Percentiles rank a stretch among this genome's conserved stretches.
These are phyloP conservation scores for Ruditapes philippinarum DNA, from an alignment of 1,140 invertebrate genomes.

Conservation along the genomic window DNA sequence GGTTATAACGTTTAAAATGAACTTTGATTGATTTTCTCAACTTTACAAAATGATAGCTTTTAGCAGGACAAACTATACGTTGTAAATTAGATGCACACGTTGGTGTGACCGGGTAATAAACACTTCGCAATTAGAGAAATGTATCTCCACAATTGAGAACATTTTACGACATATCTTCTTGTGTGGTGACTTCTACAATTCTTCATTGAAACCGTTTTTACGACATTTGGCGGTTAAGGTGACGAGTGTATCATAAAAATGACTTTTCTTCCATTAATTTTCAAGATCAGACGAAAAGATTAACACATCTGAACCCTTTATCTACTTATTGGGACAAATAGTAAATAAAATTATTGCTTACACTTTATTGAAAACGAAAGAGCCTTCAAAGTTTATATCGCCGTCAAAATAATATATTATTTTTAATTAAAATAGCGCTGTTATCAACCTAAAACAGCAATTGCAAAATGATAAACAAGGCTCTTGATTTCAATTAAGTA, in stretches of 20 bases:
- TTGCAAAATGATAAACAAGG: no score
- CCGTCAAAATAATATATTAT: no score
- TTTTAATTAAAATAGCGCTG: no score
- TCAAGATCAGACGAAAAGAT: constrained; percentile 6
- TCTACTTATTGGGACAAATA: background rate
- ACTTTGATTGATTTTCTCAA: constrained; percentile 51
- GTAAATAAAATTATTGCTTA: background rate
- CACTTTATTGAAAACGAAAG: background rate
- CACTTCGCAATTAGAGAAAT: constrained; percentile 38
- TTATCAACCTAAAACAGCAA: no score
- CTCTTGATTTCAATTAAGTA: no score
- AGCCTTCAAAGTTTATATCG: background rate
- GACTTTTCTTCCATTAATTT: background rate
- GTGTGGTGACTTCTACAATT: constrained; percentile 47
- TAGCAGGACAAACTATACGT: constrained; percentile 3
- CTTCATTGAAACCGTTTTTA: constrained; percentile 23
- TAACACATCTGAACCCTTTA: constrained; percentile 2
- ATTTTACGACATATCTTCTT: constrained; percentile 48
- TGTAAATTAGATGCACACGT: constrained; percentile 47
- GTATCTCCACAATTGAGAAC: background rate
- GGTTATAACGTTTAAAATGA: no score
- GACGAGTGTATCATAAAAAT: constrained; percentile 36
- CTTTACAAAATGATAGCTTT: constrained; percentile 47
- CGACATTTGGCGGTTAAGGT: constrained; percentile 35
- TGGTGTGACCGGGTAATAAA: constrained; percentile 51